A percentile compares a stretch with the other conserved stretches of the same genome.
These are phyloP conservation scores for Centropus bengalensis DNA, from an alignment of 2,113 vertebrate species.

Conservation along the genomic window DNA sequence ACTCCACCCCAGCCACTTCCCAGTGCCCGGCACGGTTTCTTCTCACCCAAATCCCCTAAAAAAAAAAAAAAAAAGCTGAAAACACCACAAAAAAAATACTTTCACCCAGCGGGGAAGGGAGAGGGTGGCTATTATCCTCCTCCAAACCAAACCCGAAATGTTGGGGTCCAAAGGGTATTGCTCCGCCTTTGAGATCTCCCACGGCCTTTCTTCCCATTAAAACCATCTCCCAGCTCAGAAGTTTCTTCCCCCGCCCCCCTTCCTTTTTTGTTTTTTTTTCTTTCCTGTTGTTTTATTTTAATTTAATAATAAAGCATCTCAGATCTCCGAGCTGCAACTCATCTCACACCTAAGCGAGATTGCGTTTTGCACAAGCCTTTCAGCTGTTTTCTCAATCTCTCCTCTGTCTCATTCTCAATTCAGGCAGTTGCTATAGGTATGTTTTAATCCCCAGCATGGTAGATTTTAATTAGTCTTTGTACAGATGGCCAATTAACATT, in stretches of 20 bases:
- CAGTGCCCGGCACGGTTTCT: rapidly evolving
- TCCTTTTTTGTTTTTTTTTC: too few species aligned
- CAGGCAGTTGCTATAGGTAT: slow-evolving; percentile 86
- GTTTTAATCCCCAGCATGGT: slow-evolving; percentile 89
- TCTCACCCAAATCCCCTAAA: background rate
- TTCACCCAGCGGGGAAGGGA: background rate
- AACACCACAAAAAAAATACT: background rate
- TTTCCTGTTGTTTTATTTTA: background rate
- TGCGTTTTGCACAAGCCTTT: slow-evolving; percentile 77
- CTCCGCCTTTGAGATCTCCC: slow-evolving; percentile 42
- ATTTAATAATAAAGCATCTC: slow-evolving; percentile 58
- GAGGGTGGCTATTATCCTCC: background rate
- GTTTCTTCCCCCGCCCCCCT: background rate
- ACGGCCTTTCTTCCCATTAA: slow-evolving; percentile 51
- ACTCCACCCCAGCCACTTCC: background rate
- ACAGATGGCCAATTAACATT: slow-evolving; percentile 93
- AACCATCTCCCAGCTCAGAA: slow-evolving; percentile 20
- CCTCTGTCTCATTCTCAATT: slow-evolving; percentile 78
- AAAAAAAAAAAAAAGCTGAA: background rate
- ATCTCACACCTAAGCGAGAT: slow-evolving; percentile 79
- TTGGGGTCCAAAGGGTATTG: slow-evolving; percentile 17
- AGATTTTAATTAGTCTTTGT: slow-evolving; percentile 93
- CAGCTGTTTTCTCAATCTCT: slow-evolving; percentile 78
- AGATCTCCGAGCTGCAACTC: slow-evolving; percentile 63
- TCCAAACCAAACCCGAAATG: slow-evolving; percentile 10